These are phyloP conservation scores for Ophiothrix spiculata DNA, from an alignment of 35 echinoderm and acorn worm species.

Conservation along the genomic window DNA sequence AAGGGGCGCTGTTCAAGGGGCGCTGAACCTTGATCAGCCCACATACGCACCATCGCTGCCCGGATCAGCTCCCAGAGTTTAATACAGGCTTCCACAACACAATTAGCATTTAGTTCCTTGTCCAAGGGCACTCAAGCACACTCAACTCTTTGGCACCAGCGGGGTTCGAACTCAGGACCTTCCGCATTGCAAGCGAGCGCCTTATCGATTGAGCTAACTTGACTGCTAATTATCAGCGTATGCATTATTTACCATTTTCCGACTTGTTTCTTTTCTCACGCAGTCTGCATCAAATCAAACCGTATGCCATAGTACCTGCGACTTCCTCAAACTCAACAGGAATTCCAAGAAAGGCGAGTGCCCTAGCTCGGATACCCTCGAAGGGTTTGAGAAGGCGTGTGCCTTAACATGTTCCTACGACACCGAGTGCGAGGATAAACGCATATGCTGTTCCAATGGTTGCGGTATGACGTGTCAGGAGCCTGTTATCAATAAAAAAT, in stretches of 20 bases:
- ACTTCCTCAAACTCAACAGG: background rate
- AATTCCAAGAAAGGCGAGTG: slow-evolving; percentile 13
- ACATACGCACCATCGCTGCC: too few relatives aligned
- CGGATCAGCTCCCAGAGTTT: background rate
- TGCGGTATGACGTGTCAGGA: slow-evolving; percentile 47
- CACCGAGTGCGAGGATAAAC: background rate
- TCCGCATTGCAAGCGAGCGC: background rate
- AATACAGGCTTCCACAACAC: background rate
- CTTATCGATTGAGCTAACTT: background rate
- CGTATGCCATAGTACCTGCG: background rate
- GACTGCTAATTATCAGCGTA: too few relatives aligned
- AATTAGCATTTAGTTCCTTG: background rate
- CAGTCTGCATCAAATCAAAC: background rate
- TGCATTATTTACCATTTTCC: background rate
- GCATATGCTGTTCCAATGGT: slow-evolving; percentile 50
- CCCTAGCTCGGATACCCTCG: slow-evolving; percentile 15
- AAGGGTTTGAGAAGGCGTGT: slow-evolving; percentile 42
- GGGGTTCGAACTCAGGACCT: background rate
- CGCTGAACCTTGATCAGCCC: too few relatives aligned
- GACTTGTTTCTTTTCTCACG: background rate
- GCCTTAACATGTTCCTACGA: slow-evolving; percentile 38
- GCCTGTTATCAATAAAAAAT: slow-evolving; percentile 18
- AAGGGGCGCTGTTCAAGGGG: too few relatives aligned
- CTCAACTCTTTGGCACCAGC: background rate
- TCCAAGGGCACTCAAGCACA: background rate